Conservation (phyloP, 1,140 invertebrate species). For the Argopecten irradians region DNA sequence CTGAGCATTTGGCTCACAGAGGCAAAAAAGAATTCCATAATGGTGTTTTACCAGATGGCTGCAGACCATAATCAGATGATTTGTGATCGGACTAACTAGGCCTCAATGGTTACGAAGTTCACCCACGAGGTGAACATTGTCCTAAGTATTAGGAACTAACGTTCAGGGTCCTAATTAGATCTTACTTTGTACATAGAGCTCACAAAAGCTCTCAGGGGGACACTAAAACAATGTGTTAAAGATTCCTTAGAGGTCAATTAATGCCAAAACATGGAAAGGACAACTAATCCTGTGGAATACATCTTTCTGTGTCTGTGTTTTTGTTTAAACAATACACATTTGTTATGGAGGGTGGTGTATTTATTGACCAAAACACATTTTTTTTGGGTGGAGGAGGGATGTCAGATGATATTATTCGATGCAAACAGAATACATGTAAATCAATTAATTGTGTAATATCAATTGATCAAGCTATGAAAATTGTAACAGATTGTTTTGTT, state of each 20-base stretch:
- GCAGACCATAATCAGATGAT: not conserved
- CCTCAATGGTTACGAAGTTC: not conserved
- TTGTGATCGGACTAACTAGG: not conserved
- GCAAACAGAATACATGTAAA: too few species aligned
- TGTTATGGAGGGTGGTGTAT: too few species aligned
- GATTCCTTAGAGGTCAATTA: not conserved
- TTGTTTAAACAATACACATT: too few species aligned
- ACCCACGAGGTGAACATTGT: not conserved
- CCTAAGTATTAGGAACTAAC: not conserved
- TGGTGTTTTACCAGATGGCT: not conserved
- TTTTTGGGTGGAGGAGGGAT: too few species aligned
- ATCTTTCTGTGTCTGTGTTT: too few species aligned
- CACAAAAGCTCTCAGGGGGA: not conserved
- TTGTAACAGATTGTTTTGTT: too few species aligned
- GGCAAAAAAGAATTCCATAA: not conserved
- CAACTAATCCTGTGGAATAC: too few species aligned
- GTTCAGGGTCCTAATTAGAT: not conserved
- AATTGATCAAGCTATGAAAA: too few species aligned
- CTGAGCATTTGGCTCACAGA: not conserved
- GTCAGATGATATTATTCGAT: too few species aligned
- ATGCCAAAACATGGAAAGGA: not conserved
- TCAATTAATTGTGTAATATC: too few species aligned
- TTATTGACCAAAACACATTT: too few species aligned
- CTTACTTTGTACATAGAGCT: conserved; percentile 9
- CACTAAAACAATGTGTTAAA: not conserved